phyloP scores from a whole-genome alignment of 2,113 vertebrate genomes.

The Ameiurus melas region DNA sequence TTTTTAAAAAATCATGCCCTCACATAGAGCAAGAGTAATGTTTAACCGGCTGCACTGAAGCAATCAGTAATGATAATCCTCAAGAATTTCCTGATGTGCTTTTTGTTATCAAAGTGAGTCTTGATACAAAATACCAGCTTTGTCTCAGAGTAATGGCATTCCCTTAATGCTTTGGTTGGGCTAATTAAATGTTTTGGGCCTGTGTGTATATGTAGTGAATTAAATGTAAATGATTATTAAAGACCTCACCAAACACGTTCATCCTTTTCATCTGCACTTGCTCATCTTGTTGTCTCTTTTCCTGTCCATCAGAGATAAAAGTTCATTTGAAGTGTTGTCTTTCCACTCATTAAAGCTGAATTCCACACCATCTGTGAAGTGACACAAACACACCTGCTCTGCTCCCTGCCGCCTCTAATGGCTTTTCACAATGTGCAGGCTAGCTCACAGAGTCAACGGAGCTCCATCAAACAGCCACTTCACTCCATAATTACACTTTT shows the following conservation, averaged over 20 bases:
- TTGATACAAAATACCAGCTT: neutral
- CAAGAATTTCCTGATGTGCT: neutral
- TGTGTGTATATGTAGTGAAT: neutral
- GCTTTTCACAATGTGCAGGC: constrained; percentile 73
- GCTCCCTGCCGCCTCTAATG: constrained; percentile 70
- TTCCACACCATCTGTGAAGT: constrained; percentile 73
- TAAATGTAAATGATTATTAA: neutral
- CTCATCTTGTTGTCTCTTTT: constrained; percentile 47
- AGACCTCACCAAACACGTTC: neutral
- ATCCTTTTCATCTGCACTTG: constrained; percentile 47
- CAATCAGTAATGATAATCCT: constrained; percentile 61
- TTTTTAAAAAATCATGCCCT: constrained; percentile 48
- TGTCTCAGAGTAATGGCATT: neutral
- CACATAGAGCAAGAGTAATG: constrained; percentile 62
- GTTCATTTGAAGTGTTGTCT: constrained; percentile 68
- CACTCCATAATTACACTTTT: constrained; percentile 32
- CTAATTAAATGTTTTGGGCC: constrained; percentile 5
- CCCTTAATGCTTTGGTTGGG: neutral
- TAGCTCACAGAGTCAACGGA: constrained; percentile 48
- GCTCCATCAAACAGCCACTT: constrained; percentile 27
- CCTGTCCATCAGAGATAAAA: constrained; percentile 59
- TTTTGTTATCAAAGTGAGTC: constrained; percentile 6
- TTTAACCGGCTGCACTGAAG: constrained; percentile 50
- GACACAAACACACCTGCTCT: constrained; percentile 74
- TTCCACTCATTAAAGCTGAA: constrained; percentile 68